Conservation (phyloP, 2,113 vertebrate genomes). For the Alligator mississippiensis region DNA sequence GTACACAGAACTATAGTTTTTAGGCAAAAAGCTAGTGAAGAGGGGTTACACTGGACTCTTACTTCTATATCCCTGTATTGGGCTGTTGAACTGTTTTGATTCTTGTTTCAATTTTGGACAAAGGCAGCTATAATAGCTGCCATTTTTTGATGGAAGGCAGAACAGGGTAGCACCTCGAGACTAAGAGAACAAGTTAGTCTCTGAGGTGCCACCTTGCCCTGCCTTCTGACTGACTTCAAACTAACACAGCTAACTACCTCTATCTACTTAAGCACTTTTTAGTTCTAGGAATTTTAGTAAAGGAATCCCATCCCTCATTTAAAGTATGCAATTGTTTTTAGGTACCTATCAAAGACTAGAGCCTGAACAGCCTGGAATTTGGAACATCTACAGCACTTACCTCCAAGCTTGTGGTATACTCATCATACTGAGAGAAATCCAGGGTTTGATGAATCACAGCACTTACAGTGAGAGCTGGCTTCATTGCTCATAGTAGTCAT, state of each 20-base stretch:
- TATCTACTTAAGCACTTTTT: neutral
- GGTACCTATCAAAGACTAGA: neutral
- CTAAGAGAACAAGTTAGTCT: too few species aligned
- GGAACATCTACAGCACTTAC: neutral
- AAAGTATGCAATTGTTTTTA: neutral
- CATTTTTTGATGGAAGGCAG: too few species aligned
- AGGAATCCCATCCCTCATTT: neutral
- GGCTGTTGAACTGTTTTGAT: neutral
- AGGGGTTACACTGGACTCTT: fast-evolving
- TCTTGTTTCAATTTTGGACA: neutral
- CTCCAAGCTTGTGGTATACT: neutral
- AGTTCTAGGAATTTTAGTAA: neutral
- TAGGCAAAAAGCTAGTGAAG: fast-evolving
- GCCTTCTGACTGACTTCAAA: too few species aligned
- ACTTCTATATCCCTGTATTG: neutral
- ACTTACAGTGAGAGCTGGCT: neutral
- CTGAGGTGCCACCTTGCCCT: too few species aligned
- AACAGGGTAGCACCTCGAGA: too few species aligned
- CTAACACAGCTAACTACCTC: too few species aligned
- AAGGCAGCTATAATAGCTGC: neutral
- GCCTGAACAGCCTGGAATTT: neutral
- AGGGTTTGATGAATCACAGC: fast-evolving
- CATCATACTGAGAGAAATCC: neutral
- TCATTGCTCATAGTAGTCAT: too few species aligned
- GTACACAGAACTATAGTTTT: neutral